Base-by-base conservation (phyloP, 1,140 invertebrate species). In the Plectrocnemia conspersa region DNA sequence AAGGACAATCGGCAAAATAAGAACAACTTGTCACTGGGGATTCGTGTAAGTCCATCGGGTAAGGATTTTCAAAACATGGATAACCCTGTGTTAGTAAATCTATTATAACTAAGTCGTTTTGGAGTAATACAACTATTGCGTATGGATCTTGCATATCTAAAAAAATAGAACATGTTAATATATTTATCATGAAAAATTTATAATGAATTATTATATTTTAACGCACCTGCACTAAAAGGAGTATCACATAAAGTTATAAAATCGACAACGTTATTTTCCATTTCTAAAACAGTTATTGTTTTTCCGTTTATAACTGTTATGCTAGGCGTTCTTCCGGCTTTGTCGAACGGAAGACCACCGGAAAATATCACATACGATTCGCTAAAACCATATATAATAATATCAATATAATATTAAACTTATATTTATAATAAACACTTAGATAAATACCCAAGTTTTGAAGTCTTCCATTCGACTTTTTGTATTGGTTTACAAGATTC, bases 31-130 rank as follows among this genome's bases (percentile, higher is more conserved):
- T 97, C 50, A 98, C 93, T 24, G 93, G 89, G 47, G 92, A 95
- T 76, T 98, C 95, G 75, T 98, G 96, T 60, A 99, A 82, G 76
- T 99, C 95, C 93, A 98, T 98, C 33, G 96, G 91, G 79, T 99
- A 98, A 36, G 96, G 97, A 79, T 97, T 97, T 75, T 98, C 94
- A 77, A 97, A 97, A 74, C 93, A 97, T 11, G 97, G 95, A 78
- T 97, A 99, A 66, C 95, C 95, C 40, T 85, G 82, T 33, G 90
- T 89, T 67, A 88, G 82, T 63, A 99, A 81, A 77, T 99, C 97
- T 70, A 99, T 93, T 59, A 98, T 88, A 65, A 99, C 93, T 66
- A 99, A 80, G 76, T 99, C 97, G 79, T 95, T 96, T 76, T 96
- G 92, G 60, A 99, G 82, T 54, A 99, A 79, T 63, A 98, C 96